Conservation (phyloP, 2,888 invertebrate species). For the Chalcosyrphus nemorum region DNA sequence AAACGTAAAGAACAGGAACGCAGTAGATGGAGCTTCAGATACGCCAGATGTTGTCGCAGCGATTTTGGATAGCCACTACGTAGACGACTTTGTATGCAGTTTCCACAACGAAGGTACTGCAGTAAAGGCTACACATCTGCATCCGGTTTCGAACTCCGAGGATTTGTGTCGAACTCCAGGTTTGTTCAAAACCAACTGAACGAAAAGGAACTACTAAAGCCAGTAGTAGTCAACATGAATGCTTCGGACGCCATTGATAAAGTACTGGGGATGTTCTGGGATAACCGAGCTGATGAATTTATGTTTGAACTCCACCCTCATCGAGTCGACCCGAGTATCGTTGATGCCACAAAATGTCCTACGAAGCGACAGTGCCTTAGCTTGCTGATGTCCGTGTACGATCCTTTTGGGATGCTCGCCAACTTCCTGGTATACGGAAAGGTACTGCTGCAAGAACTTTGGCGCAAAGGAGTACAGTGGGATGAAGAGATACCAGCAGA, state of each 20-base stretch:
- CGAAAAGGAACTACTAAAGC: neutral
- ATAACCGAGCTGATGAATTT: neutral
- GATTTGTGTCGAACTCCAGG: slow-evolving; percentile 33
- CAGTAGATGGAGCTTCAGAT: slow-evolving; percentile 11
- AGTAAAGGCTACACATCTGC: neutral
- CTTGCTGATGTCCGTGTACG: slow-evolving; percentile 75
- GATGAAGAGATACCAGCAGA: slow-evolving; percentile 49
- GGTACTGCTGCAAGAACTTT: neutral
- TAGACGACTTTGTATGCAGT: slow-evolving; percentile 45
- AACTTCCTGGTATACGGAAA: slow-evolving; percentile 72
- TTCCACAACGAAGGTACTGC: slow-evolving; percentile 1
- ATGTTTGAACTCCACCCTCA: slow-evolving; percentile 52
- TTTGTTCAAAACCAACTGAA: neutral
- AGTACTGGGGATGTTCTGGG: slow-evolving; percentile 73
- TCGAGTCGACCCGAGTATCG: slow-evolving; percentile 19
- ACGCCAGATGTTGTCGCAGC: slow-evolving; percentile 45
- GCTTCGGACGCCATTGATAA: slow-evolving; percentile 27
- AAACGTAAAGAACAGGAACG: slow-evolving; percentile 65
- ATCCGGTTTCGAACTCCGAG: too few relatives aligned
- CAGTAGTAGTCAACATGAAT: neutral
- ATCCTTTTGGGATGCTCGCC: slow-evolving; percentile 73
- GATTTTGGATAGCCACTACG: slow-evolving; percentile 55
- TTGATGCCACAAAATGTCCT: slow-evolving; percentile 32
- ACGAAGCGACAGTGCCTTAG: slow-evolving; percentile 73
- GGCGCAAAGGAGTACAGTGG: slow-evolving; percentile 48